Conservation (phyloP, 2,113 vertebrate species). For the Petaurus breviceps region DNA sequence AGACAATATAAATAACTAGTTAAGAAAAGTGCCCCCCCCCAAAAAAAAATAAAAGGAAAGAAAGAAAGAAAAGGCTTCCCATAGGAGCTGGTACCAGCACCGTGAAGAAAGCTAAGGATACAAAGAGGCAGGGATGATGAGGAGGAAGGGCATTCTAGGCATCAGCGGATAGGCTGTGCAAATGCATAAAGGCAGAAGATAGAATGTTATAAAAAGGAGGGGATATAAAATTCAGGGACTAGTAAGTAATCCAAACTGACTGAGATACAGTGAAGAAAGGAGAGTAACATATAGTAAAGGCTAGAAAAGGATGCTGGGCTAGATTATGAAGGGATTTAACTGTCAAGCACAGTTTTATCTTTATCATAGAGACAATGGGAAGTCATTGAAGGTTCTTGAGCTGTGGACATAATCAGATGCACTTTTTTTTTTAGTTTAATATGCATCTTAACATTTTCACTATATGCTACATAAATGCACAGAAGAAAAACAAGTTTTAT, state of each 20-base stretch:
- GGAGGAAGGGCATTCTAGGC: not conserved
- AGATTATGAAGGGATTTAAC: too few relatives aligned
- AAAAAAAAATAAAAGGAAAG: too few relatives aligned
- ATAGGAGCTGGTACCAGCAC: not conserved
- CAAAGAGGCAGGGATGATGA: not conserved
- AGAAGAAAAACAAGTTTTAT: slow-evolving; percentile 50
- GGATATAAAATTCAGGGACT: not conserved
- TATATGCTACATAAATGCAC: slow-evolving; percentile 66
- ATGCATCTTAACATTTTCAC: slow-evolving; percentile 74
- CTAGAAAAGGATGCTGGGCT: not conserved
- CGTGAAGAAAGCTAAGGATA: not conserved
- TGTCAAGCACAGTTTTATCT: too few relatives aligned
- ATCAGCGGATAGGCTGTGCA: not conserved
- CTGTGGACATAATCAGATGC: too few relatives aligned
- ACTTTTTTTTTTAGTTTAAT: slow-evolving; percentile 53
- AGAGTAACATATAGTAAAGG: not conserved
- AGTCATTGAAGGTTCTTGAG: too few relatives aligned
- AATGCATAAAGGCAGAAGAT: not conserved
- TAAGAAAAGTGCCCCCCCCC: too few relatives aligned
- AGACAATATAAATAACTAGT: not conserved
- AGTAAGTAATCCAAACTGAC: not conserved
- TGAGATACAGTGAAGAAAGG: not conserved
- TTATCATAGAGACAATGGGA: too few relatives aligned
- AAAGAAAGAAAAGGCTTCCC: not conserved
- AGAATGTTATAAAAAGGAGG: not conserved